Evolutionary conservation across 2,888 invertebrate species (phyloP).

Genomic region (Mimachlamys varia): DNA sequence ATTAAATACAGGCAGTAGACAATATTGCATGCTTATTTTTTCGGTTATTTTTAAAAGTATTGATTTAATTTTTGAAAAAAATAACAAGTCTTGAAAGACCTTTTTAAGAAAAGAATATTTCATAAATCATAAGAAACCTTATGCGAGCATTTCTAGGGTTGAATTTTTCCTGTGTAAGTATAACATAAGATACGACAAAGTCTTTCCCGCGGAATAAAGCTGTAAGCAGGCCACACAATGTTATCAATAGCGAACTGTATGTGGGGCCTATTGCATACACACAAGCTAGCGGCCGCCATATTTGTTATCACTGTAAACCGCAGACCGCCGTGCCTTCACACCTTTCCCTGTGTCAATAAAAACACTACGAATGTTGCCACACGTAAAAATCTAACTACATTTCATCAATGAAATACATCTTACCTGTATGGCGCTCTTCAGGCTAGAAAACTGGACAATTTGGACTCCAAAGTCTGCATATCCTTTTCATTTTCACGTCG

Average conservation of each 20-base stretch:
- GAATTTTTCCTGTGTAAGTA: not conserved
- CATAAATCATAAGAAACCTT: too few species aligned
- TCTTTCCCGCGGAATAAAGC: constrained; percentile 9
- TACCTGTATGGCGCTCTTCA: not conserved
- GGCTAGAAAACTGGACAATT: constrained; percentile 20
- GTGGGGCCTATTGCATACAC: constrained; percentile 21
- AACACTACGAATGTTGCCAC: not conserved
- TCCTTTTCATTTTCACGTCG: constrained; percentile 34
- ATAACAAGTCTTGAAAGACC: too few species aligned
- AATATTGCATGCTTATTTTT: not conserved
- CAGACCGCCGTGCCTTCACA: constrained; percentile 21
- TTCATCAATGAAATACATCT: not conserved
- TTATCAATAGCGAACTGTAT: constrained; percentile 1
- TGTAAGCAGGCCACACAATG: constrained; percentile 28
- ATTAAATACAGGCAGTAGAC: too few species aligned
- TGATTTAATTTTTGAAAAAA: too few species aligned
- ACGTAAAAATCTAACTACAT: not conserved
- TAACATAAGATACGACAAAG: constrained; percentile 12
- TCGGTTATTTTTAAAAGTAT: too few species aligned
- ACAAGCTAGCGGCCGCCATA: constrained; percentile 5
- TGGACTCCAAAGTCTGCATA: constrained; percentile 20
- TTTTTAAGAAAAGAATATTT: too few species aligned
- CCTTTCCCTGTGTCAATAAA: not conserved
- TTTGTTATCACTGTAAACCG: constrained; percentile 29
- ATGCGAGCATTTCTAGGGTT: too few species aligned